phyloP scores from a whole-genome alignment of 2,113 vertebrate genomes.

The Percina caprodes region DNA sequence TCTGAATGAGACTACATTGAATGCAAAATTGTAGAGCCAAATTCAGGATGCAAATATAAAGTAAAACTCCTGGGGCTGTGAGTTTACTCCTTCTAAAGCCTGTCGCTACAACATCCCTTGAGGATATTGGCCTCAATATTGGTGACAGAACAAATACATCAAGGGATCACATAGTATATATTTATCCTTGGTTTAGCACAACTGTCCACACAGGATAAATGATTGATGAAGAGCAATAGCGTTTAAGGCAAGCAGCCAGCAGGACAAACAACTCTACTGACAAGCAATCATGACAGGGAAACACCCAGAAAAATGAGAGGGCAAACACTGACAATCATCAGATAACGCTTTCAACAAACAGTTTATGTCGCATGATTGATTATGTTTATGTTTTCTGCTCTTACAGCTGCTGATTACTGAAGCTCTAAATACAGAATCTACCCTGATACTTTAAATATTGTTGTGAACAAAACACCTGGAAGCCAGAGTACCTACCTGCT shows the following conservation, averaged over 20 bases:
- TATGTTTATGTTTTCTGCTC: neutral
- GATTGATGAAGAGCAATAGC: constrained; percentile 55
- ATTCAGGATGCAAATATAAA: constrained; percentile 65
- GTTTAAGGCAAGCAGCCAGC: constrained; percentile 21
- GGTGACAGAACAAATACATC: constrained; percentile 33
- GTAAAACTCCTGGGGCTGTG: constrained; percentile 26
- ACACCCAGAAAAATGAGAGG: constrained; percentile 48
- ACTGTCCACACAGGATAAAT: constrained; percentile 48
- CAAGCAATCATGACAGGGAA: constrained; percentile 41
- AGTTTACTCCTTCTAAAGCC: constrained; percentile 29
- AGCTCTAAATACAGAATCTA: neutral
- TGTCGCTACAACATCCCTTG: constrained; percentile 8
- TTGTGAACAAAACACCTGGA: neutral
- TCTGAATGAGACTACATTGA: constrained; percentile 38
- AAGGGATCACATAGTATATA: constrained; percentile 38
- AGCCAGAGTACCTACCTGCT: constrained; percentile 49
- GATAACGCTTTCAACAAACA: constrained; percentile 9
- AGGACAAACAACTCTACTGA: constrained; percentile 21
- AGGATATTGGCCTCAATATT: constrained; percentile 30
- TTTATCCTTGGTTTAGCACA: constrained; percentile 63
- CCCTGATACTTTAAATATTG: neutral
- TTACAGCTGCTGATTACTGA: neutral
- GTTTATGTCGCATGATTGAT: constrained; percentile 11
- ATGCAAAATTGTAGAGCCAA: constrained; percentile 57
- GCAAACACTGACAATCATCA: constrained; percentile 42